Evolutionary conservation across 2,113 vertebrate genomes (phyloP), one percentile per base, ranked within the genome.

Genomic region (Gasterosteus nipponicus): DNA sequence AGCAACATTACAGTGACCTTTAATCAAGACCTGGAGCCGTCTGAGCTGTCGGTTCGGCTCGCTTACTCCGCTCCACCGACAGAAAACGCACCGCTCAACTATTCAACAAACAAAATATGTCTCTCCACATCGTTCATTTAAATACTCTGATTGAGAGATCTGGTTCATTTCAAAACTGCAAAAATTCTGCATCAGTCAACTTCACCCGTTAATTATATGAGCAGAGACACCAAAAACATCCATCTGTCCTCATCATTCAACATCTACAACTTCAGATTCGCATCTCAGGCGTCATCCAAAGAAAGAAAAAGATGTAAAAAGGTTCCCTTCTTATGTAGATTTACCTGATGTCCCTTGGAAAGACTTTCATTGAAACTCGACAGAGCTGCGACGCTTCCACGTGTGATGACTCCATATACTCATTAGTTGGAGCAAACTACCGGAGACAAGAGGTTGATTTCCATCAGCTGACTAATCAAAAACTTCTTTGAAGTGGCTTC

Each of bases 11-110:
- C 35, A n/a, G 75, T 35, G 72, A 84, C 68, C 65, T 90, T 85
- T 87, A 86, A 89, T 89, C 79, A 89, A 68, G 66, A 80, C 76
- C 66, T 74, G 73, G 65, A 84, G n/a, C 18, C 1, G 41, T 70
- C 67, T 67, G 65, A 83, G 75, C 60, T 67, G 60, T 58, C 22
- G 59, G 62, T 75, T 87, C 82, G 70, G 49, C 76, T 66, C 7
- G 12, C 70, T 77, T 16, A 8, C 38, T 60, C 44, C 42, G 67
- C 73, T 51, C 35, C 3, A 44, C 51, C 16, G 16, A 62, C 46
- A 76, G 56, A 80, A 73, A 47, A 19, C 65, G 65, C 7, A 39
- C 69, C 57, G 51, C 9, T 47, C 46, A 47, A 47, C 46, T 18
- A 33, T 42, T 65, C 47, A 72, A 12, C 61, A 62, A 51, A 77